Percentiles rank a stretch among this genome's conserved stretches.
phyloP scores from a whole-genome alignment of 2,888 invertebrate genomes.

The Lacanobia wlatinum region DNA sequence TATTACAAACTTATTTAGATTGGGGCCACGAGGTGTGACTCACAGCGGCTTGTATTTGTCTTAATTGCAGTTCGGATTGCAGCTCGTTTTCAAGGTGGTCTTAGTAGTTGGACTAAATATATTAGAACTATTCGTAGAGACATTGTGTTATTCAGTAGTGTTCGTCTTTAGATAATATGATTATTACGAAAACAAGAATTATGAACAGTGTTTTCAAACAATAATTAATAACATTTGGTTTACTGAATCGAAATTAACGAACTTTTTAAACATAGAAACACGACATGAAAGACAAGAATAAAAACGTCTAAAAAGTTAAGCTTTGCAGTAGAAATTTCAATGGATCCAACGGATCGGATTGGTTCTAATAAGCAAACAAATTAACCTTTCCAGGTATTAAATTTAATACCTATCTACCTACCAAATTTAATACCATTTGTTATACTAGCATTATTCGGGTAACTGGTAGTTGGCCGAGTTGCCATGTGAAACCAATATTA shows the following conservation, averaged over 20 bases:
- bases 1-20: conserved; percentile 88
- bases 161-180: too few relatives aligned
- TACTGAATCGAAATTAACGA: neutral
- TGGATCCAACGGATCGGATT: neutral
- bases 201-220: neutral
- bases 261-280: neutral
- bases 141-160: neutral
- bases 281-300: neutral
- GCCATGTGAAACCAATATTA: neutral
- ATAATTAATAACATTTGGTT: neutral
- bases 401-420: neutral
- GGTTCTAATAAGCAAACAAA: neutral
- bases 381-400: neutral
- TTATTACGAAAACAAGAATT: too few relatives aligned
- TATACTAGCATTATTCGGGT: neutral
- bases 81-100: neutral
- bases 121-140: neutral
- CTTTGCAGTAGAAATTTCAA: neutral
- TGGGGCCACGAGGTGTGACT: conserved; percentile 71
- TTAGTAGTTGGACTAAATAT: neutral
- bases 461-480: neutral
- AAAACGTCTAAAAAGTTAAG: neutral
- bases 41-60: conserved; percentile 14
- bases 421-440: too few relatives aligned
- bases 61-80: conserved; percentile 35